phyloP scores from a whole-genome alignment of 1,140 invertebrate species.

The Drosophila guanche region DNA sequence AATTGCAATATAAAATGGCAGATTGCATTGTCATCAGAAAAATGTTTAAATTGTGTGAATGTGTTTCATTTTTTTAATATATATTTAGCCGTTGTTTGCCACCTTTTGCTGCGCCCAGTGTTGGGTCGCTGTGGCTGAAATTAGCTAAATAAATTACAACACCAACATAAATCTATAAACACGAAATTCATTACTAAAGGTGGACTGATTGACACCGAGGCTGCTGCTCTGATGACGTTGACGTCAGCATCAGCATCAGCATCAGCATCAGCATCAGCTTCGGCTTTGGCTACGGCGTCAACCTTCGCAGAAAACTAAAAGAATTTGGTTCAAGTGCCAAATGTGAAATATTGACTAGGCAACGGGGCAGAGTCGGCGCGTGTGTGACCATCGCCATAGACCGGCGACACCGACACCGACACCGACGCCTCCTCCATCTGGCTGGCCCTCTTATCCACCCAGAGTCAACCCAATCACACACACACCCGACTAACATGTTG shows the following conservation, averaged over 20 bases:
- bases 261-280: constrained; percentile 20
- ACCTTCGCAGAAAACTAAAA: constrained; percentile 73
- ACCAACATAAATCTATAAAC: constrained; percentile 15
- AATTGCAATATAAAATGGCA: constrained; percentile 6
- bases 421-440: not conserved
- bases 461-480: constrained; percentile 3
- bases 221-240: constrained; percentile 11
- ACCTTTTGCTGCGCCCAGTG: no score
- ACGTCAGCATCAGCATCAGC: constrained; percentile 15
- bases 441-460: not conserved
- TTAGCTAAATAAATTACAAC: constrained; percentile 34
- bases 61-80: constrained; percentile 12
- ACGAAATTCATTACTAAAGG: constrained; percentile 30
- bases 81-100: no score
- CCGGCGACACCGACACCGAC: not conserved
- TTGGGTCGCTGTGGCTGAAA: constrained; percentile 10
- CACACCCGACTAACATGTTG: constrained; percentile 46
- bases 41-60: constrained; percentile 8
- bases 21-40: constrained; percentile 26
- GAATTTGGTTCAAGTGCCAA: constrained; percentile 82
- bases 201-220: not conserved
- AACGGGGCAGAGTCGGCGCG: constrained; percentile 51
- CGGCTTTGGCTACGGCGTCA: constrained; percentile 33
- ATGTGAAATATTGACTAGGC: constrained; percentile 81
- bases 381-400: constrained; percentile 39